Evolutionary conservation across 2,888 invertebrate species (phyloP), one percentile per base, ranked within the genome.

Genomic region (Metalampra italica): DNA sequence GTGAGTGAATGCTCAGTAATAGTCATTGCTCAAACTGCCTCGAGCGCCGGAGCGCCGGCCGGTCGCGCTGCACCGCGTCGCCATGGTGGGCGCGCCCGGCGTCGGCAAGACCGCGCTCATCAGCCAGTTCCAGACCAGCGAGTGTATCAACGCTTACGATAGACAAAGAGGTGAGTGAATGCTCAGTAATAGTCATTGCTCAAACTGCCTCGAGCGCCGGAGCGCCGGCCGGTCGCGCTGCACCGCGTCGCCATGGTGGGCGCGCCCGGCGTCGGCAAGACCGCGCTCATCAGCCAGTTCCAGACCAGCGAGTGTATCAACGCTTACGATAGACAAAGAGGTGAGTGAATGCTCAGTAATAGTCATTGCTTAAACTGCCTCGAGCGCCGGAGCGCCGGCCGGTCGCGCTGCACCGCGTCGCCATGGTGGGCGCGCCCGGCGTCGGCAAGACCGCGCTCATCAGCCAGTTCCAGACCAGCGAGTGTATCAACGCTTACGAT

Each of bases 261-360:
- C 1, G 93, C 94, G 0, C 92, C 93, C 5, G 95, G 95, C 0
- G 96, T 96, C 37, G 97, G 96, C 46, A 97, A 97, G 82, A 94
- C 95, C 0, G 94, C 96, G 0, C 91, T 97, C 8, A 92, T 96
- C 75, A 94, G 94, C 67, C 97, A 97, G 84, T 96, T 98, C 72
- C 96, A 96, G 91, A 97, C 97, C 51, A 97, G 96, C 62, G 97
- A 97, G 76, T 96, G 96, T 77, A 96, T 97, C 71, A 97, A 97
- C 75, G 96, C 97, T 30, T 97, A 97, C 77, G 97, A 97, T 68
- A 92, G 96, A 68, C 96, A 93, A 61, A 92, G 94, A 90, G 96
- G 96, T 83, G 9, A 61, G 77, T 70, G 29, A 11, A 29, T n/a
- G 5, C 9, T 32, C 3, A 32, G 44, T 30, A 30, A 7, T 30